A percentile compares a stretch with the other conserved stretches of the same genome.
Evolutionary conservation across 2,113 vertebrate genomes (phyloP).

Genomic region (Thalassarche chlororhynchos): DNA sequence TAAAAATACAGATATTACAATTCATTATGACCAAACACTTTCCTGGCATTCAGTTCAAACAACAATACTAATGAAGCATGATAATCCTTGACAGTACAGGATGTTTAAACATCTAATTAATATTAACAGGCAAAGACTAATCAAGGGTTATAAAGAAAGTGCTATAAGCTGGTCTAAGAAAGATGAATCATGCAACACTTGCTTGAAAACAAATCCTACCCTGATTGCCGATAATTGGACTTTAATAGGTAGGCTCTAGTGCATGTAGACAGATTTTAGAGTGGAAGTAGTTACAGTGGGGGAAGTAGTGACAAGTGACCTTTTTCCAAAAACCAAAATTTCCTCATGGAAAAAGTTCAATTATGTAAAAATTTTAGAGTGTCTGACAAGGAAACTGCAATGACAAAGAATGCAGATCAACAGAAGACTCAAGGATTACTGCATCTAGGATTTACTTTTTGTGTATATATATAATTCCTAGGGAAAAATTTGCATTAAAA

Average conservation of each 20-base stretch:
- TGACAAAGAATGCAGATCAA: neutral
- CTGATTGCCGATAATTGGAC: neutral
- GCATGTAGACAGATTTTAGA: neutral
- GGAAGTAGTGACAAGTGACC: neutral
- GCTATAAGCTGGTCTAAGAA: neutral
- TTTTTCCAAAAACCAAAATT: neutral
- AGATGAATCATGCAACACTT: neutral
- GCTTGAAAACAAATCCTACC: neutral
- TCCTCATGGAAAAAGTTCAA: neutral
- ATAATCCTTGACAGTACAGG: slow-evolving; percentile 2
- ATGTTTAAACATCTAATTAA: slow-evolving; percentile 22
- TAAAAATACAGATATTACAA: slow-evolving; percentile 34
- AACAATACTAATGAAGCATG: slow-evolving; percentile 20
- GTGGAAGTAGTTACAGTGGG: neutral
- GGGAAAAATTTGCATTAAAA: neutral
- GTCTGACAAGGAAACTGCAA: neutral
- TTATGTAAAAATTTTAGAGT: neutral
- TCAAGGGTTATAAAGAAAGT: neutral
- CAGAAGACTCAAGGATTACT: neutral
- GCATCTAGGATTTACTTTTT: neutral
- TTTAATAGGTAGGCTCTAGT: neutral
- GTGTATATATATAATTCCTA: too few species aligned
- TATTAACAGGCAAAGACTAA: slow-evolving; percentile 24
- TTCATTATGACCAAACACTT: slow-evolving; percentile 15
- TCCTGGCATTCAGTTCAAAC: slow-evolving; percentile 5